Evolutionary conservation across 2,888 invertebrate genomes (phyloP).

Genomic region (Amphimallon solstitiale): DNA sequence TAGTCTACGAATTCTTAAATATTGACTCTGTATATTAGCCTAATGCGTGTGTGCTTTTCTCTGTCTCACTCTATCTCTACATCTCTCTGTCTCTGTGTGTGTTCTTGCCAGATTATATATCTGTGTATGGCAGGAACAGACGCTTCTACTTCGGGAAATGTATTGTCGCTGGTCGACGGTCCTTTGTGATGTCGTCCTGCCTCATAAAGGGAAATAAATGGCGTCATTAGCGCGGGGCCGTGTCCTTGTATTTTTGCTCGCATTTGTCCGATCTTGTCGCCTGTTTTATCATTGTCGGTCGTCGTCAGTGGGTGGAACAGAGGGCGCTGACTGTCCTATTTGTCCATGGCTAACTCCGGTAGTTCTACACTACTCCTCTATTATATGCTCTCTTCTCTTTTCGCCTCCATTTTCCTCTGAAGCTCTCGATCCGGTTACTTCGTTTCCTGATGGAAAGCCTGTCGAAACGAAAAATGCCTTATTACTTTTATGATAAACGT

Average conservation of each 20-base stretch:
- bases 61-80: too few relatives aligned
- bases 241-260: slow-evolving; percentile 62
- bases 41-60: too few relatives aligned
- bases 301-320: slow-evolving; percentile 56
- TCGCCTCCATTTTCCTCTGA: too few relatives aligned
- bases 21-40: too few relatives aligned
- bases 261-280: slow-evolving; percentile 63
- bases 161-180: slow-evolving; percentile 58
- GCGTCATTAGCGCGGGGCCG: slow-evolving; percentile 63
- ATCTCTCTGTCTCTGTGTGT: too few relatives aligned
- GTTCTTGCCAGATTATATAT: slow-evolving; percentile 23
- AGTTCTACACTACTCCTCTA: too few relatives aligned
- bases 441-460: neutral
- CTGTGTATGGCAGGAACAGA: slow-evolving; percentile 51
- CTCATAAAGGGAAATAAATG: slow-evolving; percentile 64
- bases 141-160: slow-evolving; percentile 53
- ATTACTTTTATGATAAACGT: too few relatives aligned
- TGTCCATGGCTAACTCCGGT: slow-evolving; percentile 47
- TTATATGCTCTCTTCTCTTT: too few relatives aligned
- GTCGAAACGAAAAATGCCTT: neutral
- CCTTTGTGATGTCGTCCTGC: slow-evolving; percentile 61
- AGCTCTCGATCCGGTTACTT: too few relatives aligned
- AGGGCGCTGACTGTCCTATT: slow-evolving; percentile 49
- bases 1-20: too few relatives aligned
- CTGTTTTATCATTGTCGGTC: slow-evolving; percentile 63